phyloP scores from a whole-genome alignment of 2,888 invertebrate genomes.

The Sericinus montela region DNA sequence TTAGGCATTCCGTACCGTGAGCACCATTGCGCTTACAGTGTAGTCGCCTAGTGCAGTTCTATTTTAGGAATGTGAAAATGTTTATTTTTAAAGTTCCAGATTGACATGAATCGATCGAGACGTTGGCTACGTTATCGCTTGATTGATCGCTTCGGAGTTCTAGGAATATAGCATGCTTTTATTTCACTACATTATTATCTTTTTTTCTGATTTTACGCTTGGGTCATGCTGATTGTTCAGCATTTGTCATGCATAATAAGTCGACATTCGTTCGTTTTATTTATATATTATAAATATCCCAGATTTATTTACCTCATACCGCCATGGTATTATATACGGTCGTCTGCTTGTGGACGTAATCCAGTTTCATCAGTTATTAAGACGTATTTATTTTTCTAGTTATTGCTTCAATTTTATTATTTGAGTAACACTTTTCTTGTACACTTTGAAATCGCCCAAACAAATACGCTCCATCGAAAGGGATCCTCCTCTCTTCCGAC shows the following conservation, averaged over 20 bases:
- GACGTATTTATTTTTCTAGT: too few species aligned
- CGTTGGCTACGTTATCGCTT: constrained; percentile 6
- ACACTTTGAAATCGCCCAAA: neutral
- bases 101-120: constrained; percentile 18
- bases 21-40: constrained; percentile 18
- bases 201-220: neutral
- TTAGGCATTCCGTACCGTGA: constrained; percentile 64
- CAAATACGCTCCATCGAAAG: too few species aligned
- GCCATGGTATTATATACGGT: too few species aligned
- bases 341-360: too few species aligned
- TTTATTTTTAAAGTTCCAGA: constrained; percentile 24
- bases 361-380: too few species aligned
- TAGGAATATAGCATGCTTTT: constrained; percentile 5
- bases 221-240: neutral
- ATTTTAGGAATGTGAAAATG: constrained; percentile 40
- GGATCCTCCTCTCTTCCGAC: neutral
- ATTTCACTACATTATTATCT: neutral
- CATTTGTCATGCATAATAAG: neutral
- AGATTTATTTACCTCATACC: too few species aligned
- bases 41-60: constrained; percentile 34
- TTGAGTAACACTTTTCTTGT: too few species aligned
- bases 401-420: too few species aligned
- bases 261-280: too few species aligned
- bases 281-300: too few species aligned
- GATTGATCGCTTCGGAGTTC: constrained; percentile 14